Conservation (phyloP, 2,797 vertebrate genomes). For the Lerista edwardsae region DNA sequence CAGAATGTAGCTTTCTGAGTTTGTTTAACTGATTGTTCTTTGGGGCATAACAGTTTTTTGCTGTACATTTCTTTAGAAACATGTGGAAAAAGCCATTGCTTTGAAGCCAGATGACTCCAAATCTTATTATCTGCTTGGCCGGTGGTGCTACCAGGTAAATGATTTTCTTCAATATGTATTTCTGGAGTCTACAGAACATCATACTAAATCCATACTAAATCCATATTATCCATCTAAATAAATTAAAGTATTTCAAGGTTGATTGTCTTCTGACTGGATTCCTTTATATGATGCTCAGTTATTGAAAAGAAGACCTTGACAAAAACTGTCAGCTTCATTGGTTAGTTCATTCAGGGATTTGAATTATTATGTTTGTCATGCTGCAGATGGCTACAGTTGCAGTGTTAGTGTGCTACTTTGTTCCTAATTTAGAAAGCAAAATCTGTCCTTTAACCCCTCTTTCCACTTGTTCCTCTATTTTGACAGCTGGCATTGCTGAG, state of each 20-base stretch:
- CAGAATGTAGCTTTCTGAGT: background rate
- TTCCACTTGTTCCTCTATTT: background rate
- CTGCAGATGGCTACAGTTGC: background rate
- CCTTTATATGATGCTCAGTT: background rate
- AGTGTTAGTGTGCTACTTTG: background rate
- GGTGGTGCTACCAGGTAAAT: constrained; percentile 82
- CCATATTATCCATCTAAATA: background rate
- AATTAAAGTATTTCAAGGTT: background rate
- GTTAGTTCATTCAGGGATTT: background rate
- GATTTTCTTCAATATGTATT: background rate
- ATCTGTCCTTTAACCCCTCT: background rate
- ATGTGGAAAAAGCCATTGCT: constrained; percentile 80
- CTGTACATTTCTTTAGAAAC: constrained; percentile 69
- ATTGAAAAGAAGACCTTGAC: constrained; percentile 5
- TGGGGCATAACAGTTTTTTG: rapidly evolving
- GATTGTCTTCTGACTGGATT: background rate
- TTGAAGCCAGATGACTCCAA: constrained; percentile 78
- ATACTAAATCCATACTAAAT: no score
- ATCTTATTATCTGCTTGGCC: constrained; percentile 79
- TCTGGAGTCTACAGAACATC: background rate
- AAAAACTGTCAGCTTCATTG: background rate
- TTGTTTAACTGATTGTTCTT: rapidly evolving
- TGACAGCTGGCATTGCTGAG: background rate
- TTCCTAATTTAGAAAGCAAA: background rate
- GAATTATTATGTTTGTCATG: background rate